A percentile compares a stretch with the other conserved stretches of the same genome.
phyloP scores from a whole-genome alignment of 2,113 vertebrate genomes.

The Corythornis madagascariensis region DNA sequence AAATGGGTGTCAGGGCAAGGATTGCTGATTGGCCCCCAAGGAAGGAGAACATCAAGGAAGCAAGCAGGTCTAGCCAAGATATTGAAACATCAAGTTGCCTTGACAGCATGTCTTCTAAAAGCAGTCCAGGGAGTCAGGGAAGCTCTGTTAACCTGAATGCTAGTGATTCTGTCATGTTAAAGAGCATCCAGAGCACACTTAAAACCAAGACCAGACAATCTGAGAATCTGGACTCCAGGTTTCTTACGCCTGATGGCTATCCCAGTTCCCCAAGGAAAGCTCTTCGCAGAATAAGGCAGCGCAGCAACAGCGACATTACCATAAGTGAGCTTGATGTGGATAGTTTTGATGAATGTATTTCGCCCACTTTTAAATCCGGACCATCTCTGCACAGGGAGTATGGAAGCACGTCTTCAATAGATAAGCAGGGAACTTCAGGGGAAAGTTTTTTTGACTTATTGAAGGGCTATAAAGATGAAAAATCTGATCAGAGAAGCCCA shows the following conservation, averaged over 20 bases:
- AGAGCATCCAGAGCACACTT: conserved; percentile 91
- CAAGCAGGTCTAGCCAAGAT: conserved; percentile 81
- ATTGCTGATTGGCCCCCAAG: conserved; percentile 96
- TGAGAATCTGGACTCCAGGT: conserved; percentile 87
- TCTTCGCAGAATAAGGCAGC: conserved; percentile 87
- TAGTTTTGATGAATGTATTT: conserved; percentile 89
- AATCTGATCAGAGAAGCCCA: conserved; percentile 84
- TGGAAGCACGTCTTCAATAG: conserved; percentile 97
- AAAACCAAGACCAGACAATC: conserved; percentile 84
- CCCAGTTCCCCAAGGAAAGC: conserved; percentile 87
- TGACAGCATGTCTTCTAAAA: conserved; percentile 83
- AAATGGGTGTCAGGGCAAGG: conserved; percentile 95
- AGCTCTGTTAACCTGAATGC: conserved; percentile 85
- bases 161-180: conserved; percentile 91
- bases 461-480: conserved; percentile 90
- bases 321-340: conserved; percentile 94
- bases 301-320: conserved; percentile 96
- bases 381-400: conserved; percentile 92
- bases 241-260: conserved; percentile 88
- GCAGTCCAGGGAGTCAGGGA: conserved; percentile 86
- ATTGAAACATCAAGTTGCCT: conserved; percentile 85
- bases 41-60: conserved; percentile 85
- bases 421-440: conserved; percentile 91
- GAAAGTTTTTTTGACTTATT: conserved; percentile 93
- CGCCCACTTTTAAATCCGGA: conserved; percentile 85